Evolutionary conservation across 2,888 invertebrate genomes (phyloP), one percentile per base, ranked within the genome.

Genomic region (Tenthredo notha): DNA sequence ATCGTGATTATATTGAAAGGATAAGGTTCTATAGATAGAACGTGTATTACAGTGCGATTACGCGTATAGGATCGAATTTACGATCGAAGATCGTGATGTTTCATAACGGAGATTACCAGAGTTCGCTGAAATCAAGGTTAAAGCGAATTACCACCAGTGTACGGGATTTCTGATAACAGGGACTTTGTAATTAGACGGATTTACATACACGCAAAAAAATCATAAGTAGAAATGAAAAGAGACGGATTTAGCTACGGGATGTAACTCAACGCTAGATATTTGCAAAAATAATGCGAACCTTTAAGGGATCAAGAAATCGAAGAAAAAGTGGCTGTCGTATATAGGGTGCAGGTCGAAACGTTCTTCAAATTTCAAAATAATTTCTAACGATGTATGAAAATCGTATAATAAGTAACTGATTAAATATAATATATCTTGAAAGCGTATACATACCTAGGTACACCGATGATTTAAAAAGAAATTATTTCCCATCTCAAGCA

Each of bases 21-120:
- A 54, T 54, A n/a, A n/a, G n/a, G 54, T 54, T 54, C 54, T 61
- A 61, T 25, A 61, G 61, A 61, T 61, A 61, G 61, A 61, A 61
- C 61, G 25, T 25, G 58, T 21, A 21, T n/a, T 54, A n/a, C 54
- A 0, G 21, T 10, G 58, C 54, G 58, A 21, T 58, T n/a, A 58
- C 7, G 12, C 21, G 25, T 10, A 12, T 61, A 12, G 9, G 25
- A 61, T 25, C 61, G 12, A 61, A 61, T 61, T 61, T 61, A 10
- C 12, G 12, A 25, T 61, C 61, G 9, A 12, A 61, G 61, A 61
- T 58, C n/a, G n/a, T 25, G 61, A 61, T 61, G 61, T 25, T 61
- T 61, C 61, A 21, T 25, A 61, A 61, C 25, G 25, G 61, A 25
- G 21, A 0, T 61, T 21, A 12, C 25, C 61, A 25, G 6, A 25